These are phyloP conservation scores for Amphipyra tragopoginis DNA, from an alignment of 2,888 invertebrate species.

Conservation along the genomic window DNA sequence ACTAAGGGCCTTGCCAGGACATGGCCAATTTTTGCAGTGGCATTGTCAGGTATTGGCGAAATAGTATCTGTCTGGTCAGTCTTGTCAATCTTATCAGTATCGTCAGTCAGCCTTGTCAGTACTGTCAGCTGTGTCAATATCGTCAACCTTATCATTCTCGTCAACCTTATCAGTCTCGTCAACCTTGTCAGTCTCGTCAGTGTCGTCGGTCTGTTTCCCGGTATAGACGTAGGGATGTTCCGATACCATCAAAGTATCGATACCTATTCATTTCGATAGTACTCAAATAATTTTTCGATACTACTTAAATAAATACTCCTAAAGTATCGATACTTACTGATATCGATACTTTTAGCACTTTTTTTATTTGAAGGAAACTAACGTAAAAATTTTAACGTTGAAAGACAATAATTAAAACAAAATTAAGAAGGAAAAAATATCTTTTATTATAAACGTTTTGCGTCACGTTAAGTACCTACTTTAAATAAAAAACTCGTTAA, in stretches of 20 bases:
- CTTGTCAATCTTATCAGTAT: no score
- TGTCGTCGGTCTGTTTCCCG: no score
- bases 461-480: constrained; percentile 43
- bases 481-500: constrained; percentile 14
- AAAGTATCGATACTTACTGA: constrained; percentile 34
- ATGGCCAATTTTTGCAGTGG: no score
- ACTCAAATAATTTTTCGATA: constrained; percentile 20
- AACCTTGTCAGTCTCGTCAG: no score
- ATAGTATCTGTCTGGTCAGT: no score
- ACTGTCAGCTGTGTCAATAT: no score
- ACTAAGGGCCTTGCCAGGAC: no score
- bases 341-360: constrained; percentile 35
- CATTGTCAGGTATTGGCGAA: no score
- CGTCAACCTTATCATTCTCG: no score
- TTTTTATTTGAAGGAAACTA: constrained; percentile 15
- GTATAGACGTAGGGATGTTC: no score
- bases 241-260: constrained; percentile 38
- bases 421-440: constrained; percentile 31
- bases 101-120: no score
- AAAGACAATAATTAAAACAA: constrained; percentile 32
- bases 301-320: constrained; percentile 15
- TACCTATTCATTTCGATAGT: constrained; percentile 37
- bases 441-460: constrained; percentile 40
- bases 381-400: constrained; percentile 7
- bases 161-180: no score